Evolutionary conservation across 1,140 invertebrate genomes (phyloP).

Genomic region (Magallana angulata): DNA sequence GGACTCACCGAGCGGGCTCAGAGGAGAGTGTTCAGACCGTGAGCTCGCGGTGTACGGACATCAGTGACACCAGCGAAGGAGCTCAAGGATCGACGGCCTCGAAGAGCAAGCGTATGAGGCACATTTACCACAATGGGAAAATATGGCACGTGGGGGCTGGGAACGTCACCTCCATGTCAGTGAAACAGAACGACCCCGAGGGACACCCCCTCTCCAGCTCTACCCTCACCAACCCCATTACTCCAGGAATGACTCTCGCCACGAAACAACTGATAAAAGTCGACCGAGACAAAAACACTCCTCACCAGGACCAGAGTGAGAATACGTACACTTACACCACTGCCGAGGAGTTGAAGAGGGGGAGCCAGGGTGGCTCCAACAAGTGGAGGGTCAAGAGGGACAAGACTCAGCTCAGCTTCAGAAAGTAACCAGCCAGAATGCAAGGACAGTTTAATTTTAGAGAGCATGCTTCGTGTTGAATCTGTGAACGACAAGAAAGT

Average conservation of each 20-base stretch:
- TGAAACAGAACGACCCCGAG: not conserved
- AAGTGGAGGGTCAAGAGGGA: constrained; percentile 30
- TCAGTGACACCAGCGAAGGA: constrained; percentile 41
- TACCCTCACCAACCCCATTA: not conserved
- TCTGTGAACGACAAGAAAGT: not conserved
- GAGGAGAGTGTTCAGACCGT: constrained; percentile 37
- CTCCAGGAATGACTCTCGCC: not conserved
- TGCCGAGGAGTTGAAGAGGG: constrained; percentile 4
- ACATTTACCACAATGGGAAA: constrained; percentile 51
- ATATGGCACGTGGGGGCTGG: constrained; percentile 48
- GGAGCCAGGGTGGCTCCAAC: not conserved
- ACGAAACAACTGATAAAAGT: constrained; percentile 29
- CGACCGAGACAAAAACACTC: not conserved
- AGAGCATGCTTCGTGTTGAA: not conserved
- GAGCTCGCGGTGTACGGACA: constrained; percentile 30
- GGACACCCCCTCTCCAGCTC: not conserved
- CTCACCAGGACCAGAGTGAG: not conserved
- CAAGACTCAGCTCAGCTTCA: constrained; percentile 5
- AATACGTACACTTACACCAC: constrained; percentile 36
- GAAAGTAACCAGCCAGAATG: not conserved
- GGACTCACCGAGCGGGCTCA: constrained; percentile 6
- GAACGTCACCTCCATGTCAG: constrained; percentile 42
- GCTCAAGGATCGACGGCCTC: not conserved
- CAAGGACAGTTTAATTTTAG: not conserved
- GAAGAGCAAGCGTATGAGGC: constrained; percentile 15